Evolutionary conservation across 2,888 invertebrate species (phyloP).

Genomic region (Salticus scenicus): DNA sequence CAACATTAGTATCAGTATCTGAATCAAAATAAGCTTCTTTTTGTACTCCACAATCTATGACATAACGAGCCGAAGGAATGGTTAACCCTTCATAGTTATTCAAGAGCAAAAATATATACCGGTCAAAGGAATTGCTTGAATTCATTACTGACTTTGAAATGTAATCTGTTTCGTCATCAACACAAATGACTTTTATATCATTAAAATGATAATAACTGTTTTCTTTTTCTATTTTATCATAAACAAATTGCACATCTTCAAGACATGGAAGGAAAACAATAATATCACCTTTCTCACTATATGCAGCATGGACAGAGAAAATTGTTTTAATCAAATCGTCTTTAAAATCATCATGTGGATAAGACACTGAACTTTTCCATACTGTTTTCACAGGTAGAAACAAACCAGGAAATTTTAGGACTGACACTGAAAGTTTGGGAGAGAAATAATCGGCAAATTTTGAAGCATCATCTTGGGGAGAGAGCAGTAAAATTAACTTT

Average conservation of each 20-base stretch:
- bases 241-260: background rate
- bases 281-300: background rate
- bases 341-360: background rate
- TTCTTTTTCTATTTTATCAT: background rate
- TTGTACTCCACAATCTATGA: constrained; percentile 8
- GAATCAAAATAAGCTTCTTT: background rate
- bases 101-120: background rate
- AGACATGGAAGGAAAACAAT: background rate
- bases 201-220: background rate
- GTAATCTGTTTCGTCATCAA: background rate
- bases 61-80: background rate
- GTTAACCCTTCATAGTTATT: background rate
- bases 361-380: background rate
- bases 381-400: background rate
- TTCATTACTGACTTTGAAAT: background rate
- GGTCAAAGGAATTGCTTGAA: background rate
- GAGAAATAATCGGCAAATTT: background rate
- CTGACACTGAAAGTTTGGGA: background rate
- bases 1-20: background rate
- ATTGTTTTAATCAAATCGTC: background rate
- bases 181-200: background rate
- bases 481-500: background rate
- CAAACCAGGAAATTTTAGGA: background rate
- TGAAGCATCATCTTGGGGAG: background rate
- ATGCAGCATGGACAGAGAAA: background rate